Evolutionary conservation across 2,113 vertebrate species (phyloP).

Genomic region (Platycercus adscitus): DNA sequence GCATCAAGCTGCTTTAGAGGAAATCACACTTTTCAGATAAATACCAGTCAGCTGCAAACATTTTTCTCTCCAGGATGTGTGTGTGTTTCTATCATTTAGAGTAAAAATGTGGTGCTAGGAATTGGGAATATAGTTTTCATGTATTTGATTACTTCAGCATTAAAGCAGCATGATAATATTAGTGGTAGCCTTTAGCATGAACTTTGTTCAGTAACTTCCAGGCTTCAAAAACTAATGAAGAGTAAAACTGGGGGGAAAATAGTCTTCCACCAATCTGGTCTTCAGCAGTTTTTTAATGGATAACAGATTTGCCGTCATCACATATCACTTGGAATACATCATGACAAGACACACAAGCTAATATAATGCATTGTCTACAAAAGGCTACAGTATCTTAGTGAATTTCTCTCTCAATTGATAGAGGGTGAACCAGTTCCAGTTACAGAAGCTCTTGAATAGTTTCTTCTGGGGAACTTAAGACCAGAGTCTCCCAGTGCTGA

Average conservation of each 20-base stretch:
- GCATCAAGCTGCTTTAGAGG: slow-evolving; percentile 57
- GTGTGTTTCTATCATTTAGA: slow-evolving; percentile 19
- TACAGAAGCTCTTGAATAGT: neutral
- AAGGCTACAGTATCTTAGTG: neutral
- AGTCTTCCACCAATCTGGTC: slow-evolving; percentile 35
- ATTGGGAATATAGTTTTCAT: slow-evolving; percentile 34
- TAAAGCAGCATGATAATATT: slow-evolving; percentile 37
- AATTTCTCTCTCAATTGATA: neutral
- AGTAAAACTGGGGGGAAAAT: neutral
- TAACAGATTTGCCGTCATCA: slow-evolving; percentile 51
- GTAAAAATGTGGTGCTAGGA: slow-evolving; percentile 40
- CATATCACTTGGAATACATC: slow-evolving; percentile 25
- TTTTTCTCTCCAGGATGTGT: slow-evolving; percentile 51
- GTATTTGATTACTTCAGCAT: slow-evolving; percentile 22
- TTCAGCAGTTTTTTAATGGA: slow-evolving; percentile 63
- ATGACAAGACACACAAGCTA: slow-evolving; percentile 33
- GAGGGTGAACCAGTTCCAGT: neutral
- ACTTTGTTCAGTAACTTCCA: slow-evolving; percentile 51
- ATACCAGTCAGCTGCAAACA: slow-evolving; percentile 54
- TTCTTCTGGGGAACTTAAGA: neutral
- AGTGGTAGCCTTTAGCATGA: slow-evolving; percentile 39
- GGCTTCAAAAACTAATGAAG: slow-evolving; percentile 55
- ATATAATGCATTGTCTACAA: neutral
- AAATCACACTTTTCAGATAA: slow-evolving; percentile 57
- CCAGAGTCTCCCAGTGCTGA: neutral